These are phyloP conservation scores for Pseudococcus jackbeardsleyi DNA, from an alignment of 2,888 invertebrate species.

Conservation along the genomic window DNA sequence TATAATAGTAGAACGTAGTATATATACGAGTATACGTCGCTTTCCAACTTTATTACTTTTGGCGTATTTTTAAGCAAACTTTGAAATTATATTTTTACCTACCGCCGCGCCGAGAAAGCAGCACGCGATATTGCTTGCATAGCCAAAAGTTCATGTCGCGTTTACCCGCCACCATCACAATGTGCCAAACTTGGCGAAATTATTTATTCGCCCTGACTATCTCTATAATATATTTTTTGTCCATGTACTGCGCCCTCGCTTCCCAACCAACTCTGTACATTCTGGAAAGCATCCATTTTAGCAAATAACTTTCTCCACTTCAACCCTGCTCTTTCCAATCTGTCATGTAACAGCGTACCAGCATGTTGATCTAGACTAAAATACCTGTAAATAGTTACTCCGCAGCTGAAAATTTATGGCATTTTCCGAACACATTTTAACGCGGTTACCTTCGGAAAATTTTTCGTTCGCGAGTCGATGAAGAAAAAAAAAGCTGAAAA, in stretches of 20 bases:
- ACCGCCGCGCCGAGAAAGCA: neutral
- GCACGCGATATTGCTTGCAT: conserved; percentile 8
- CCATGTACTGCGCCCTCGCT: neutral
- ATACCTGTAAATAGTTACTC: neutral
- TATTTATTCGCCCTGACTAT: neutral
- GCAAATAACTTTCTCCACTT: neutral
- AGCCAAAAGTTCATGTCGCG: conserved; percentile 14
- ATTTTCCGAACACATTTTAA: neutral
- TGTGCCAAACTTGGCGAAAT: conserved; percentile 18
- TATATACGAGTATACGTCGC: conserved; percentile 37
- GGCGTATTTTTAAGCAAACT: conserved; percentile 48
- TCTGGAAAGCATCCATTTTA: neutral
- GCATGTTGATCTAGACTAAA: neutral
- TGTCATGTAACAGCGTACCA: neutral
- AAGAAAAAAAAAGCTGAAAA: neutral
- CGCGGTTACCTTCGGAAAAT: neutral
- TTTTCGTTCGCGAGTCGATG: neutral
- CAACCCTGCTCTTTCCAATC: neutral
- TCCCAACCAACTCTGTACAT: neutral
- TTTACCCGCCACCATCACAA: neutral
- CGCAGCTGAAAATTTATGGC: neutral
- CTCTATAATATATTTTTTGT: neutral
- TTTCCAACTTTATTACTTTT: conserved; percentile 45
- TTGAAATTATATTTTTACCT: conserved; percentile 34
- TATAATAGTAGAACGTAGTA: neutral